Percentiles rank a stretch among this genome's conserved stretches.
Conservation (phyloP, 2,888 invertebrate species). For the Agrotis ipsilon region DNA sequence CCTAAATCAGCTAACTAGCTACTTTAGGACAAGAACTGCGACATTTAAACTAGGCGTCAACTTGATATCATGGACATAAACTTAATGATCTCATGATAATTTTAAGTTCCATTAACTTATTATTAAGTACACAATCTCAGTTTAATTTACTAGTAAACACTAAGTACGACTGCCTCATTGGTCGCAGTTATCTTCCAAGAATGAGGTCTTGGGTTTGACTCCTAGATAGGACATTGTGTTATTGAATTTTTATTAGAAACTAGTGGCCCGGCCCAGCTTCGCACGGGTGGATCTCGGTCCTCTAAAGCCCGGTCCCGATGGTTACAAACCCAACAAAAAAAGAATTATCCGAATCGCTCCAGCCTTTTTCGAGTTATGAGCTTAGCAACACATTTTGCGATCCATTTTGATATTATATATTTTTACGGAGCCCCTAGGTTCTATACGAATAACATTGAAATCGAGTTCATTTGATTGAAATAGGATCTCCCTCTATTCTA, state of each 20-base stretch:
- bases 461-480: neutral
- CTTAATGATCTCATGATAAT: constrained; percentile 5
- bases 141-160: neutral
- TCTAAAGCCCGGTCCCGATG: too few relatives aligned
- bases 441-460: too few relatives aligned
- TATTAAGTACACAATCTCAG: neutral
- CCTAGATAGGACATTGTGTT: neutral
- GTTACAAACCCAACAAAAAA: too few relatives aligned
- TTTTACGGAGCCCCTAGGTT: neutral
- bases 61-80: constrained; percentile 1
- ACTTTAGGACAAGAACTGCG: constrained; percentile 43
- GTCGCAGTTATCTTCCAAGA: neutral
- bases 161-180: neutral
- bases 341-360: too few relatives aligned
- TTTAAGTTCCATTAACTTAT: constrained; percentile 5
- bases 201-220: neutral
- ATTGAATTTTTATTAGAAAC: neutral
- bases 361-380: too few relatives aligned
- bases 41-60: constrained; percentile 38
- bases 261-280: too few relatives aligned
- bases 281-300: too few relatives aligned
- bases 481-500: neutral
- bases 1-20: constrained; percentile 50
- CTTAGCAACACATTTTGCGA: too few relatives aligned
- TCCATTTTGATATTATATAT: too few relatives aligned